Percentiles rank a stretch among this genome's conserved stretches.
Evolutionary conservation across 2,113 vertebrate genomes (phyloP).

Genomic region (Hemicordylus capensis): DNA sequence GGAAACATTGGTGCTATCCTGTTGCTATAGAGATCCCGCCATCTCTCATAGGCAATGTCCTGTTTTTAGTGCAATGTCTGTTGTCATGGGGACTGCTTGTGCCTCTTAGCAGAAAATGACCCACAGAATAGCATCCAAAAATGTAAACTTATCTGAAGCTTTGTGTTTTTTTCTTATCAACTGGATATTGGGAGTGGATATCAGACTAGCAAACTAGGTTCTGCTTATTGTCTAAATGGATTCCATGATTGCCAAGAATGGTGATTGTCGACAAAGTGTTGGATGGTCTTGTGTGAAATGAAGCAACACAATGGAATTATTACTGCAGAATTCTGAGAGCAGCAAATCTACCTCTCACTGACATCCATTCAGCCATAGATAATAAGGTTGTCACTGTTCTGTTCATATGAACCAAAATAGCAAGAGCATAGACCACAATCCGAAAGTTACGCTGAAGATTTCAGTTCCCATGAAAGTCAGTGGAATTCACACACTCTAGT

Average conservation of each 20-base stretch:
- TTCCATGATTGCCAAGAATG: not conserved
- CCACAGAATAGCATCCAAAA: constrained; percentile 18
- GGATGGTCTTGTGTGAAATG: not conserved
- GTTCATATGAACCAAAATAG: not conserved
- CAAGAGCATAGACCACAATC: not conserved
- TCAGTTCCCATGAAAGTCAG: not conserved
- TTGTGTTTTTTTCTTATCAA: not conserved
- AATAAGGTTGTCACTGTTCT: not conserved
- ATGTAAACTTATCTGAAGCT: not conserved
- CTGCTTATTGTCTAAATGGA: not conserved
- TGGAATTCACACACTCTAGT: constrained; percentile 3
- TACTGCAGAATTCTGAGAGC: constrained; percentile 2
- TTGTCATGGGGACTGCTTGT: constrained; percentile 45
- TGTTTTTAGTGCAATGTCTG: constrained; percentile 13
- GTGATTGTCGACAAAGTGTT: not conserved
- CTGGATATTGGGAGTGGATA: not conserved
- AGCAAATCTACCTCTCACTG: not conserved
- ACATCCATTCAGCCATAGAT: not conserved
- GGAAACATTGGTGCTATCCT: constrained; percentile 8
- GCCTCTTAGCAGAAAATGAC: constrained; percentile 33
- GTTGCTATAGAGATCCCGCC: constrained; percentile 36
- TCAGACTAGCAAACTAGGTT: not conserved
- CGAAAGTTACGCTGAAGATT: not conserved
- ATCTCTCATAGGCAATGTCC: constrained; percentile 4
- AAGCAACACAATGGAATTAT: constrained; percentile 6